Conservation (phyloP, 2,888 invertebrate species). For the Drosophila lutescens region DNA sequence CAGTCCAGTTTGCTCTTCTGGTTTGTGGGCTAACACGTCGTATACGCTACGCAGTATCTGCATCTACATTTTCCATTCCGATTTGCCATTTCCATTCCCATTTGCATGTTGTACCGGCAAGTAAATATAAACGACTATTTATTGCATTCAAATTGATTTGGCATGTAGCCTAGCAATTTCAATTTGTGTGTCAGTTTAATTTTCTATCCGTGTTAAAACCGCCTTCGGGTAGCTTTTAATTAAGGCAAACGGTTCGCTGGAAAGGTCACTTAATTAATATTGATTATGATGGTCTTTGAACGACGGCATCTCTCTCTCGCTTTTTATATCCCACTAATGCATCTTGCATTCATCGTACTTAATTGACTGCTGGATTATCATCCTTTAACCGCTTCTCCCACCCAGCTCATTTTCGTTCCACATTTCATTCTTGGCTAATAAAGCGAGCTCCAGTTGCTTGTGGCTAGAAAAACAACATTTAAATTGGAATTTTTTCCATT, state of each 20-base stretch:
- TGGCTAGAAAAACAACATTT: conserved; percentile 34
- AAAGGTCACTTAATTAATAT: conserved; percentile 61
- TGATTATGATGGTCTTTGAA: conserved; percentile 55
- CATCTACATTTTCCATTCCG: conserved; percentile 31
- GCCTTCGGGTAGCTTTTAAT: conserved; percentile 56
- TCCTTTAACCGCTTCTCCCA: neutral
- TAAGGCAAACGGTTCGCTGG: conserved; percentile 18
- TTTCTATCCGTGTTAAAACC: conserved; percentile 2
- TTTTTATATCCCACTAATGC: conserved; percentile 54
- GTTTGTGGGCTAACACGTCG: conserved; percentile 31
- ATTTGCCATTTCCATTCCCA: conserved; percentile 17
- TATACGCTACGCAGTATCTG: conserved; percentile 56
- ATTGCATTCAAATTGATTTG: conserved; percentile 49
- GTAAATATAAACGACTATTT: conserved; percentile 62
- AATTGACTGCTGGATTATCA: conserved; percentile 48
- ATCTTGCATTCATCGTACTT: conserved; percentile 59
- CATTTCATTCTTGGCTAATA: conserved; percentile 30
- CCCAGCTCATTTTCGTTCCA: neutral
- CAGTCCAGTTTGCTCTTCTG: conserved; percentile 42
- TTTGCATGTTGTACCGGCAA: conserved; percentile 57
- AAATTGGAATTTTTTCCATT: conserved; percentile 41
- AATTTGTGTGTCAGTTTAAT: conserved; percentile 43
- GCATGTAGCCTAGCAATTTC: conserved; percentile 30
- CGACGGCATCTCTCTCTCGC: neutral
- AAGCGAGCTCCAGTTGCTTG: conserved; percentile 6